Conservation (phyloP, 1,140 invertebrate genomes). For the Drosophila lini region DNA sequence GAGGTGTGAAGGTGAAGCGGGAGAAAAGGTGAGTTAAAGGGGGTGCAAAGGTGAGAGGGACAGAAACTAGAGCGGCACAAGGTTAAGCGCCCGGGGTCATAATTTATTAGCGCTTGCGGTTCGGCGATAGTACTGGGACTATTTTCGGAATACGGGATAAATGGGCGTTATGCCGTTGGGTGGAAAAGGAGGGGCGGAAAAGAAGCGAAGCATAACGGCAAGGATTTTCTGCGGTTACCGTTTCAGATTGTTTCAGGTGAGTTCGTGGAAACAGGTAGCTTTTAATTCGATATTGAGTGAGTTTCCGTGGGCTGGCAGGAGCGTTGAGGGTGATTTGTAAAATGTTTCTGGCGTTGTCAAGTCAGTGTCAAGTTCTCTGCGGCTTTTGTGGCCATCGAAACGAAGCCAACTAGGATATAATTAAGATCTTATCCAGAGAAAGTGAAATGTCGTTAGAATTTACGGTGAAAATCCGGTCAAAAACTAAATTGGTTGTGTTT, state of each 20-base stretch:
- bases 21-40: background rate
- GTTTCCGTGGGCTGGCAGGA: constrained; percentile 4
- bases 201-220: constrained; percentile 13
- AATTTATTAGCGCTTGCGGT: constrained; percentile 79
- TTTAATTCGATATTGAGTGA: constrained; percentile 64
- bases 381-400: constrained; percentile 38
- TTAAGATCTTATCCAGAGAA: constrained; percentile 9
- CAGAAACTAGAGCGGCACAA: constrained; percentile 45
- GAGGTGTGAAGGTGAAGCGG: constrained; percentile 19
- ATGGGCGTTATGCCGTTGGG: constrained; percentile 1
- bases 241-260: constrained; percentile 67
- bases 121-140: constrained; percentile 25
- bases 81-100: constrained; percentile 74
- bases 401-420: constrained; percentile 14
- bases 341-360: constrained; percentile 28
- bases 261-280: constrained; percentile 40
- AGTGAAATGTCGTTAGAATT: background rate
- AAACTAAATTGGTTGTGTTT: background rate
- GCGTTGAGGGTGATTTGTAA: constrained; percentile 7
- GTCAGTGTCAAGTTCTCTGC: constrained; percentile 20
- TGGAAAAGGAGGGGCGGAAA: background rate
- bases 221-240: constrained; percentile 56
- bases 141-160: constrained; percentile 38
- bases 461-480: background rate
- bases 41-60: constrained; percentile 14